Evolutionary conservation across 2,113 vertebrate genomes (phyloP), one percentile per base, ranked within the genome.

Genomic region (Lagopus muta): DNA sequence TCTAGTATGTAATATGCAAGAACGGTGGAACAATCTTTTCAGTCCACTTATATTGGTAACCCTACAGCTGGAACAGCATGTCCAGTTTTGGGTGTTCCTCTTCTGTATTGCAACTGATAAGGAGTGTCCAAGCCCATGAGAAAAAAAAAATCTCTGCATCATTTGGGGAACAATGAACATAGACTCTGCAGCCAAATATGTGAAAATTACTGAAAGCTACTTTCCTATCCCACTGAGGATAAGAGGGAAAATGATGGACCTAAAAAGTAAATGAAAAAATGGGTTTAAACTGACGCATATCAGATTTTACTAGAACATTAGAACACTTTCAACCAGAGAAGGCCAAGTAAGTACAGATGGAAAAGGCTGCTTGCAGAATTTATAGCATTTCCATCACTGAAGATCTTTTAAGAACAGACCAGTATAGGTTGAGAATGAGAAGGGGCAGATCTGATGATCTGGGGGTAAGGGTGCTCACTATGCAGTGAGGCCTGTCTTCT

Each of bases 371-470:
- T 45, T 54, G 40, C 12, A 65, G 62, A 57, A 57, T 73, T 11
- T 40, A 16, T 24, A 82, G 8, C 10, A n/a, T 50, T 62, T 58
- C n/a, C 50, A 73, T 69, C 64, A 38, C 25, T 7, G 4, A 11
- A n/a, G 57, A 22, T 22, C 61, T 67, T 71, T 75, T n/a, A 65
- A 58, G 78, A 79, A 81, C 42, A 92, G 50, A 76, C 13, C 64
- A 57, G 12, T 0, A 0, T 21, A 47, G 65, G 11, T 24, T 4
- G 8, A 48, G 48, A 79, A 65, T 17, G 30, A 60, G 43, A 81
- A 71, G 7, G 42, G 38, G 32, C 21, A 91, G 82, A 58, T 20
- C 21, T 58, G 48, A 45, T 48, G 11, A 16, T 66, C 84, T 76
- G 6, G 8, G n/a, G 30, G 22, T 24, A 84, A 13, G 8, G 58